Conservation (phyloP, 2,113 vertebrate genomes). For the Ivindomyrus marchei region DNA sequence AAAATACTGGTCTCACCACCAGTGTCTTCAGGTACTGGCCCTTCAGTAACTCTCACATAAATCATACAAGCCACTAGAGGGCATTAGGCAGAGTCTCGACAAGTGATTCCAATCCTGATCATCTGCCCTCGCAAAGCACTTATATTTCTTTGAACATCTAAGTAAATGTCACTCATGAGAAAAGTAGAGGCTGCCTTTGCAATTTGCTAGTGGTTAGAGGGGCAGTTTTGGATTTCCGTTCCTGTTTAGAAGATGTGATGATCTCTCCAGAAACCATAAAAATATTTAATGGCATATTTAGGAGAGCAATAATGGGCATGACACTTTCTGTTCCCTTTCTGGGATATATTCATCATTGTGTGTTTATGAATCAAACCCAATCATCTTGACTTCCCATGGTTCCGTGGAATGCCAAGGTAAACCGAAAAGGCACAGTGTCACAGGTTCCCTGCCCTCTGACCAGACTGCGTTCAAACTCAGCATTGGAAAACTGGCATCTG, state of each 20-base stretch:
- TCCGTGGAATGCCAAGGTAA: conserved; percentile 38
- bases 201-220: neutral
- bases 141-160: neutral
- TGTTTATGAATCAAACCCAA: conserved; percentile 39
- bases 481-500: conserved; percentile 29
- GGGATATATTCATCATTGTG: neutral
- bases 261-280: neutral
- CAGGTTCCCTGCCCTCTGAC: conserved; percentile 9
- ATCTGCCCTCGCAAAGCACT: neutral
- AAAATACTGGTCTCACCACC: neutral
- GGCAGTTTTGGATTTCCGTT: neutral
- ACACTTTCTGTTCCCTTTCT: conserved; percentile 5
- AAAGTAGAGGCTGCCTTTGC: neutral
- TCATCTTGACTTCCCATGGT: conserved; percentile 28
- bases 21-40: neutral
- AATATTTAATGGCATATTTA: neutral
- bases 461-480: conserved; percentile 14
- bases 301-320: neutral
- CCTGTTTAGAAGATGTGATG: neutral
- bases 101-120: neutral
- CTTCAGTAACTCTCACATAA: neutral
- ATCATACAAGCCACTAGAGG: neutral
- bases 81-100: neutral
- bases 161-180: neutral
- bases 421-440: conserved; percentile 28